Percentiles rank a stretch among this genome's conserved stretches.
Conservation (phyloP, 2,113 vertebrate genomes). For the Aptenodytes patagonicus region DNA sequence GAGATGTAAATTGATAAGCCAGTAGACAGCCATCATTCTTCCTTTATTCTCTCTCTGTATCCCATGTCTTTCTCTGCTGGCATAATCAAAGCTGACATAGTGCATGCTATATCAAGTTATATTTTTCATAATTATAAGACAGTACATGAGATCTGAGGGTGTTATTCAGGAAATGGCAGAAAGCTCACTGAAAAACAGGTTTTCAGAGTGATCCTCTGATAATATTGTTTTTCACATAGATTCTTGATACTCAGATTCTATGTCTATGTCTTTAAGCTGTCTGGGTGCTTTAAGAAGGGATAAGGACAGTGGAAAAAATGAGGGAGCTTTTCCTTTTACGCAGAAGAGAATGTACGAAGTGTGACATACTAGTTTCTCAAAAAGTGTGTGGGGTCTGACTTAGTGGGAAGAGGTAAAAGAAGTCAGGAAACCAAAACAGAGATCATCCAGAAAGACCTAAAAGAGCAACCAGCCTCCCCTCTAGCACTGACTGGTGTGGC, state of each 20-base stretch:
- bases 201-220: conserved; percentile 34
- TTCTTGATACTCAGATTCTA: neutral
- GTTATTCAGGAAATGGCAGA: conserved; percentile 26
- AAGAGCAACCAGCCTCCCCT: neutral
- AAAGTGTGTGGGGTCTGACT: neutral
- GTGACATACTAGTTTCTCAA: neutral
- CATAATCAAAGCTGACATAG: conserved; percentile 18
- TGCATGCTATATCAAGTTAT: neutral
- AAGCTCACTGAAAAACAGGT: conserved; percentile 29
- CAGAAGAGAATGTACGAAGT: neutral
- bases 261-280: conserved; percentile 21
- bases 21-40: conserved; percentile 26
- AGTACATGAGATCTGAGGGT: neutral
- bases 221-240: conserved; percentile 14
- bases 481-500: neutral
- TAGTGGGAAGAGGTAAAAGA: neutral
- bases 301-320: neutral
- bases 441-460: neutral
- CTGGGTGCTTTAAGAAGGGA: neutral
- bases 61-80: neutral
- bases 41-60: conserved; percentile 31
- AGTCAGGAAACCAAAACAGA: neutral
- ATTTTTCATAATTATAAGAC: conserved; percentile 20
- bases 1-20: conserved; percentile 60
- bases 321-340: neutral